Conservation (phyloP, 2,113 vertebrate genomes). For the Albula glossodonta region DNA sequence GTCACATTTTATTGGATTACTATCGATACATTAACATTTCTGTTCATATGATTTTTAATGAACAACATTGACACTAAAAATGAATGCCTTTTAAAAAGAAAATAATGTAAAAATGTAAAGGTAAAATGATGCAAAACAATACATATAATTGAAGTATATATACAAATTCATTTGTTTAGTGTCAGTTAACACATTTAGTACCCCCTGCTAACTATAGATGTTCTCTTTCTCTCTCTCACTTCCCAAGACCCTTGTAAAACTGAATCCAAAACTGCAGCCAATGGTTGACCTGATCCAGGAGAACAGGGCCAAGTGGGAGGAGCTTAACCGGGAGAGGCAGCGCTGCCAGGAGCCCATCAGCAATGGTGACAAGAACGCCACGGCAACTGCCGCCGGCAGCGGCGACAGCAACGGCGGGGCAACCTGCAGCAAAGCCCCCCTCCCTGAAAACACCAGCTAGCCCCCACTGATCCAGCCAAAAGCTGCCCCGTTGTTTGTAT, state of each 20-base stretch:
- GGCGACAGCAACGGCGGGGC: conserved; percentile 42
- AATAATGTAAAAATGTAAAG: no score
- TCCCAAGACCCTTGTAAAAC: conserved; percentile 84
- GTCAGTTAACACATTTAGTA: conserved; percentile 48
- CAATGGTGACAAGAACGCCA: conserved; percentile 40
- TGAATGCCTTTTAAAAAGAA: no score
- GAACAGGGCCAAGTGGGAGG: conserved; percentile 91
- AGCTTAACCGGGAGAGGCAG: conserved; percentile 82
- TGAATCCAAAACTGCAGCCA: conserved; percentile 91
- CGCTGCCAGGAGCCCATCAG: conserved; percentile 55
- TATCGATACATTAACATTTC: no score
- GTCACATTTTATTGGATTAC: no score
- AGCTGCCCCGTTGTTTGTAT: conserved; percentile 42
- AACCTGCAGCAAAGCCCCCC: conserved; percentile 41
- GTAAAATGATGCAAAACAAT: no score
- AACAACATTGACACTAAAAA: background rate
- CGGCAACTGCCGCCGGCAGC: no score
- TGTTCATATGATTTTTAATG: conserved; percentile 75
- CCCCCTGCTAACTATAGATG: no score
- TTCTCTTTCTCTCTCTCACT: conserved; percentile 15
- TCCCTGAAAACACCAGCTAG: conserved; percentile 62
- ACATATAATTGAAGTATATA: no score
- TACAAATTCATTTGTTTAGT: conserved; percentile 8
- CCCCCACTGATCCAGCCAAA: conserved; percentile 28
- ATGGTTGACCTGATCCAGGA: conserved; percentile 88